Conservation (phyloP, 2,888 invertebrate genomes). For the Belgica antarctica region DNA sequence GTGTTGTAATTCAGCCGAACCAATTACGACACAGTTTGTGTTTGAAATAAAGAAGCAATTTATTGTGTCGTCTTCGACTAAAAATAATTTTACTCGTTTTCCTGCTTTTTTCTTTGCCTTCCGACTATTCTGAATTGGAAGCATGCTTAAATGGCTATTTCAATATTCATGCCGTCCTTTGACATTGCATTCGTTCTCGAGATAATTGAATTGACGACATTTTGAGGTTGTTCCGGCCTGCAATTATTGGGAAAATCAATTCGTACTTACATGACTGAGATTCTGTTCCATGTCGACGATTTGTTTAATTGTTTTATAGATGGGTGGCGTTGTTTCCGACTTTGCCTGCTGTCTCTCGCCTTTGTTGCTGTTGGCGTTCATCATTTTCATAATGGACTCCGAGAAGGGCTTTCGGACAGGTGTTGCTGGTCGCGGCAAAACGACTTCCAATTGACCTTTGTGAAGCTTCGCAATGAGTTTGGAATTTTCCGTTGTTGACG, state of each 20-base stretch:
- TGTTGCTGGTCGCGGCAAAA: conserved; percentile 62
- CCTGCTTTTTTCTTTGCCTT: too few species aligned
- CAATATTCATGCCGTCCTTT: too few species aligned
- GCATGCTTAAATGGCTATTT: too few species aligned
- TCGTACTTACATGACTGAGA: conserved; percentile 59
- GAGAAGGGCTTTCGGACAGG: conserved; percentile 59
- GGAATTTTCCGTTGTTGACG: conserved; percentile 34
- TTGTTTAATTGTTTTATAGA: conserved; percentile 60
- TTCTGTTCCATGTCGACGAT: conserved; percentile 59
- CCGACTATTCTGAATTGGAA: too few species aligned
- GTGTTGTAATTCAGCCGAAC: too few species aligned
- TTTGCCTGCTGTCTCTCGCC: conserved; percentile 46
- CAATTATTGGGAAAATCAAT: conserved; percentile 2
- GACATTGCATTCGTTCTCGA: too few species aligned
- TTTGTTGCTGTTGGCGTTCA: conserved; percentile 50
- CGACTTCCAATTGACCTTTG: conserved; percentile 64
- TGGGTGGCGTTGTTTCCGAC: conserved; percentile 55
- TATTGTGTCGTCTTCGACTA: too few species aligned
- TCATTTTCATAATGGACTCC: conserved; percentile 58
- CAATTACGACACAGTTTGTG: too few species aligned
- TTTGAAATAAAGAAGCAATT: too few species aligned
- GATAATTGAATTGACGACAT: too few species aligned
- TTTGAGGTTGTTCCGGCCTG: neutral
- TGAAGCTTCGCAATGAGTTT: conserved; percentile 34
- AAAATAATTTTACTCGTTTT: too few species aligned